A percentile compares a stretch with the other conserved stretches of the same genome.
Conservation (phyloP, 2,113 vertebrate species). For the Zosterops lateralis region DNA sequence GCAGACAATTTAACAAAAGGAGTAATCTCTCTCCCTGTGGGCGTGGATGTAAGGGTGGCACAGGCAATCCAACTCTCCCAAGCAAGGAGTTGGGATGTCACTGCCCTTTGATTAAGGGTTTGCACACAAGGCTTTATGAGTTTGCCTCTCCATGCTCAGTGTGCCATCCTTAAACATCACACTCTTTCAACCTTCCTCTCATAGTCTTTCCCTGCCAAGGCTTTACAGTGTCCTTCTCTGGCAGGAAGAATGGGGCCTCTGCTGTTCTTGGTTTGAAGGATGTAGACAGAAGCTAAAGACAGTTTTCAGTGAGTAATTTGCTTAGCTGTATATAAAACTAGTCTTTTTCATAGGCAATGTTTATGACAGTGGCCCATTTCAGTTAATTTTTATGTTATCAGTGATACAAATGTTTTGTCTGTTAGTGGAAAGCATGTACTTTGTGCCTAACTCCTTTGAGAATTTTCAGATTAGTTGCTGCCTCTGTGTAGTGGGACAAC, state of each 20-base stretch:
- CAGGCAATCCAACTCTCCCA: accelerated
- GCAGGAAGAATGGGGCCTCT: neutral
- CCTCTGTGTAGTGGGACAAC: neutral
- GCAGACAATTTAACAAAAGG: neutral
- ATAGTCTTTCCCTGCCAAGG: neutral
- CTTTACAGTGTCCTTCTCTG: neutral
- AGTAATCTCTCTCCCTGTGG: neutral
- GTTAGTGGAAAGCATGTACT: neutral
- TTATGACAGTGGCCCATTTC: neutral
- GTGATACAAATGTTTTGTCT: neutral
- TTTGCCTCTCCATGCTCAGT: neutral
- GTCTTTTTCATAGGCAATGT: neutral
- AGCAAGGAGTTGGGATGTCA: neutral
- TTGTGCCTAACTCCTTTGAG: neutral
- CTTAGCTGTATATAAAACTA: neutral
- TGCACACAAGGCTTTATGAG: neutral
- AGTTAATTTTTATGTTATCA: neutral
- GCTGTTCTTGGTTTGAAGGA: neutral
- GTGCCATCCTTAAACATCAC: neutral
- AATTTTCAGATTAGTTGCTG: neutral
- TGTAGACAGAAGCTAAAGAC: neutral
- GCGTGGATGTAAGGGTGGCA: accelerated
- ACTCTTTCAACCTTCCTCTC: neutral
- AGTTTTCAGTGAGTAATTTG: neutral
- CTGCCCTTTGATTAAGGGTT: neutral